Evolutionary conservation across 2,113 vertebrate species (phyloP).

Genomic region (Leiothrix lutea): DNA sequence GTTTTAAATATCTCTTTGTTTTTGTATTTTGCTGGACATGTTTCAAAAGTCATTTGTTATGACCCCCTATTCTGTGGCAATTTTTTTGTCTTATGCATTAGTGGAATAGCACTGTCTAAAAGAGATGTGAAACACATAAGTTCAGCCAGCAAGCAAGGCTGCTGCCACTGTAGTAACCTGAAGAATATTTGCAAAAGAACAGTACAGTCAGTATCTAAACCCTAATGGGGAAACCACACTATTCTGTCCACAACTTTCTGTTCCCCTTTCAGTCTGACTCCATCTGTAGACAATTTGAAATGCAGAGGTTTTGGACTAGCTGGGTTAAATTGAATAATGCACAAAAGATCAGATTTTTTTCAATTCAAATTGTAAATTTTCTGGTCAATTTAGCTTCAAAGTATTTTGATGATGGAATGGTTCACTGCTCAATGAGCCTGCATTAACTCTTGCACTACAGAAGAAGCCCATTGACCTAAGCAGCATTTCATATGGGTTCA

Average conservation of each 20-base stretch:
- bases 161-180: background rate
- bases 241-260: background rate
- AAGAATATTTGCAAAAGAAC: background rate
- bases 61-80: background rate
- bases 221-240: background rate
- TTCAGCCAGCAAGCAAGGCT: background rate
- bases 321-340: background rate
- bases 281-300: background rate
- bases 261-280: background rate
- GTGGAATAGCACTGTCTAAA: conserved; percentile 10
- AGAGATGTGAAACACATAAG: background rate
- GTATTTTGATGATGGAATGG: background rate
- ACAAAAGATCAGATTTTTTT: background rate
- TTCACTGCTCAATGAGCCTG: background rate
- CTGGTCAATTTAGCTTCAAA: background rate
- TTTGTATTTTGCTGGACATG: background rate
- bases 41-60: conserved; percentile 39
- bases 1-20: conserved; percentile 5
- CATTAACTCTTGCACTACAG: background rate
- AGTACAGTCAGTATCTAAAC: background rate
- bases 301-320: background rate
- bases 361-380: background rate
- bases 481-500: background rate
- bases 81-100: conserved; percentile 15
- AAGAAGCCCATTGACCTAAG: background rate